Evolutionary conservation across 1,140 invertebrate species (phyloP), one percentile per base, ranked within the genome.

Genomic region (Mesaphorura yosii): DNA sequence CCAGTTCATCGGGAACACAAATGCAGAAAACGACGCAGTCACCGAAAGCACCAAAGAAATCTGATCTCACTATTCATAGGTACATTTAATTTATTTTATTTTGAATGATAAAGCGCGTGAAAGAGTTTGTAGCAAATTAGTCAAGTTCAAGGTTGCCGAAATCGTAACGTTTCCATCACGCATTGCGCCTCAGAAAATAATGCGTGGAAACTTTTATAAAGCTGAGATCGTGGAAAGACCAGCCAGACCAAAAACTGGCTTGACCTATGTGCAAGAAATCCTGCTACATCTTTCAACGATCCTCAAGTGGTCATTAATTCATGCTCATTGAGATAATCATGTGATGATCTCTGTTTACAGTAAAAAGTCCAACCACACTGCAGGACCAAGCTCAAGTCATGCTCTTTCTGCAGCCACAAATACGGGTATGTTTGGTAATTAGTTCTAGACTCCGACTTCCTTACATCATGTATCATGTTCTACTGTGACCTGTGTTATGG

Each of bases 341-440:
- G 10, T 41, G 10, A 41, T 41, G 17, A 10, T 10, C 23, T n/a
- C 19, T 34, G 20, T 38, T 42, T 39, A 17, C 46, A 59, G 56
- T 37, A 62, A 62, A 57, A 62, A 62, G 49, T n/a, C 58, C 34
- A 63, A 57, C 42, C 57, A 59, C 28, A 55, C 47, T 40, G 34
- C 40, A 10, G 54, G 48, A 12, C 54, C 54, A 2, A 45, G 48
- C n/a, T 28, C 27, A 46, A 31, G 41, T 45, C 19, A 45, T 46
- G 42, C 37, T 29, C 51, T 51, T 38, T 25, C 49, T 12, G 3
- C 27, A 26, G 25, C 59, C 53, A 22, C 39, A 25, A 63, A 62
- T 39, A 42, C 60, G n/a, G 51, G 57, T n/a, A 29, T 49, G 25
- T 27, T 44, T 25, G 41, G 51, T 14, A 27, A 51, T 7, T 45